A percentile compares a stretch with the other conserved stretches of the same genome.
Conservation (phyloP, 1,140 invertebrate species). For the Dinothrombium tinctorium region DNA sequence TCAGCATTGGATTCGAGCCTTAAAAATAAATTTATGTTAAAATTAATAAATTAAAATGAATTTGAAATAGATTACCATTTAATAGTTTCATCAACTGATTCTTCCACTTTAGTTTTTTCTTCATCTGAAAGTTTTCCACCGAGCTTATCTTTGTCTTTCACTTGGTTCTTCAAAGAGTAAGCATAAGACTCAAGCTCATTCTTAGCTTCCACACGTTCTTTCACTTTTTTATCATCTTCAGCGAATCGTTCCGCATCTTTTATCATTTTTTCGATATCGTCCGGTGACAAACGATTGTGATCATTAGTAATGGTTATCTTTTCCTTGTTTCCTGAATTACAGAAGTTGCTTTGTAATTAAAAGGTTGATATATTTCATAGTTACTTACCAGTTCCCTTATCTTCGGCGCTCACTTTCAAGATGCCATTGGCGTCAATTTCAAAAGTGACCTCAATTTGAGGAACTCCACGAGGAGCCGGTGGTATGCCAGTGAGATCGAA, state of each 20-base stretch:
- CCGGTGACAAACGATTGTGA: constrained; percentile 81
- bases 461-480: constrained; percentile 79
- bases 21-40: too few relatives aligned
- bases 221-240: constrained; percentile 70
- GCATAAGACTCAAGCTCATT: constrained; percentile 33
- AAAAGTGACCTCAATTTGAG: constrained; percentile 69
- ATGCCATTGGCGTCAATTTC: constrained; percentile 99
- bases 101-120: constrained; percentile 61
- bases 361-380: constrained; percentile 99
- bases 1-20: constrained; percentile 75
- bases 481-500: constrained; percentile 97
- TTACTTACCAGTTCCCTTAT: constrained; percentile 91
- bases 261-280: constrained; percentile 93
- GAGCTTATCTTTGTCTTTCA: constrained; percentile 29
- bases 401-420: constrained; percentile 75
- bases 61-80: too few relatives aligned
- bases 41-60: too few relatives aligned
- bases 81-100: constrained; percentile 79
- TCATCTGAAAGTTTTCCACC: constrained; percentile 41
- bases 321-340: constrained; percentile 56
- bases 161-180: constrained; percentile 56
- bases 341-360: constrained; percentile 76
- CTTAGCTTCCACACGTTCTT: constrained; percentile 39
- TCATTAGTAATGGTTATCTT: constrained; percentile 93
- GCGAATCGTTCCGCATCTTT: constrained; percentile 87